phyloP scores from a whole-genome alignment of 2,888 invertebrate genomes.

The Thelaira solivaga region DNA sequence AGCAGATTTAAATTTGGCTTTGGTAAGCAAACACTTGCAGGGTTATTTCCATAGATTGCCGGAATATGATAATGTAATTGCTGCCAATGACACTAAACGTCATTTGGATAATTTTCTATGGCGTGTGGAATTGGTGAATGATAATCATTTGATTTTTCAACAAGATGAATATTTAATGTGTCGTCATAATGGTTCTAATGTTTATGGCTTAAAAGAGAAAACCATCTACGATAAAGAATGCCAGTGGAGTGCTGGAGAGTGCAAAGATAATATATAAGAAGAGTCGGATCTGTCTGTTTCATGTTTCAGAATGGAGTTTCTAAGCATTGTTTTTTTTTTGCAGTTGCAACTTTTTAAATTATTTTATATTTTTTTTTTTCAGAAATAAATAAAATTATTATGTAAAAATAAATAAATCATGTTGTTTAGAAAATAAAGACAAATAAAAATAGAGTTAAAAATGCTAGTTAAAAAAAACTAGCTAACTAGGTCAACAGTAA shows the following conservation, averaged over 20 bases:
- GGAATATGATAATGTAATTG: background rate
- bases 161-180: constrained; percentile 31
- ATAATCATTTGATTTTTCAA: constrained; percentile 16
- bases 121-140: constrained; percentile 8
- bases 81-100: background rate
- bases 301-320: too few relatives aligned
- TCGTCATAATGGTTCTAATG: background rate
- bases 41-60: constrained; percentile 16
- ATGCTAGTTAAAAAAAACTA: too few relatives aligned
- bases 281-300: too few relatives aligned
- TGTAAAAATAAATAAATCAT: too few relatives aligned
- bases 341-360: too few relatives aligned
- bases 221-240: constrained; percentile 26
- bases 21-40: background rate
- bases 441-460: too few relatives aligned
- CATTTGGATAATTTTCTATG: constrained; percentile 14
- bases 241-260: constrained; percentile 16
- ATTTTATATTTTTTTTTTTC: too few relatives aligned
- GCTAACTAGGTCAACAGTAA: too few relatives aligned
- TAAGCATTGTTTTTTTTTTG: too few relatives aligned
- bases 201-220: constrained; percentile 14
- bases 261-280: background rate
- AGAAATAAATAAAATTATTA: too few relatives aligned
- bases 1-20: constrained; percentile 17
- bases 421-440: too few relatives aligned